Percentiles rank a stretch among this genome's conserved stretches.
Conservation (phyloP, 2,888 invertebrate genomes). For the Spodoptera exigua region DNA sequence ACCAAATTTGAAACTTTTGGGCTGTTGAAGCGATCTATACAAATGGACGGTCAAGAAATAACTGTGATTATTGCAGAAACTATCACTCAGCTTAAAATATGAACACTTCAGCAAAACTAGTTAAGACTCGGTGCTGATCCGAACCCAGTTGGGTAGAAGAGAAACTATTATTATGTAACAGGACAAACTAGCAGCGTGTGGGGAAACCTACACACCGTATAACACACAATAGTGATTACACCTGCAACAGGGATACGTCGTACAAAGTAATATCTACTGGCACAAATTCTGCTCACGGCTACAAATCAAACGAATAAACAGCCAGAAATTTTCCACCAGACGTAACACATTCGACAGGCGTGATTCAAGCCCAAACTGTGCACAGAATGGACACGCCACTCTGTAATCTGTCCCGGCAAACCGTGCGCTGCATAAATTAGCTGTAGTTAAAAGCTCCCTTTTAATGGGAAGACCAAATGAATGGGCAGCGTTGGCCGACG, state of each 20-base stretch:
- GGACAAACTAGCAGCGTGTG: conserved; percentile 5
- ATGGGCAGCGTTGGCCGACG: conserved; percentile 74
- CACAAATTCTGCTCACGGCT: conserved; percentile 35
- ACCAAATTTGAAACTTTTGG: too few relatives aligned
- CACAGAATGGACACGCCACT: conserved; percentile 76
- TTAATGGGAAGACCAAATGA: conserved; percentile 86
- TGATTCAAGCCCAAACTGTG: conserved; percentile 74
- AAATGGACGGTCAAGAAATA: too few relatives aligned
- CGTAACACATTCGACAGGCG: conserved; percentile 75
- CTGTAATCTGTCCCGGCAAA: conserved; percentile 86
- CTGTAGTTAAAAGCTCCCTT: conserved; percentile 86
- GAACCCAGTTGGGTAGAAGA: too few relatives aligned
- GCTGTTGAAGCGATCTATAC: too few relatives aligned
- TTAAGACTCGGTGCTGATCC: too few relatives aligned
- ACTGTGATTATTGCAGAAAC: too few relatives aligned
- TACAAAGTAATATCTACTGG: conserved; percentile 37
- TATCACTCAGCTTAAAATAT: too few relatives aligned
- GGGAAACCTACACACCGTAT: background rate
- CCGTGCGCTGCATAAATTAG: conserved; percentile 86
- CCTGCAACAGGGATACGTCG: conserved; percentile 15
- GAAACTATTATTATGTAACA: conserved; percentile 9
- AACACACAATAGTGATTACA: conserved; percentile 18
- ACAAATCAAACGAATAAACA: conserved; percentile 73
- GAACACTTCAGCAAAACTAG: too few relatives aligned
- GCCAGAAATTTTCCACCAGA: conserved; percentile 71